Conservation (phyloP, 2,797 vertebrate genomes). For the Sphenopsis melanotis region DNA sequence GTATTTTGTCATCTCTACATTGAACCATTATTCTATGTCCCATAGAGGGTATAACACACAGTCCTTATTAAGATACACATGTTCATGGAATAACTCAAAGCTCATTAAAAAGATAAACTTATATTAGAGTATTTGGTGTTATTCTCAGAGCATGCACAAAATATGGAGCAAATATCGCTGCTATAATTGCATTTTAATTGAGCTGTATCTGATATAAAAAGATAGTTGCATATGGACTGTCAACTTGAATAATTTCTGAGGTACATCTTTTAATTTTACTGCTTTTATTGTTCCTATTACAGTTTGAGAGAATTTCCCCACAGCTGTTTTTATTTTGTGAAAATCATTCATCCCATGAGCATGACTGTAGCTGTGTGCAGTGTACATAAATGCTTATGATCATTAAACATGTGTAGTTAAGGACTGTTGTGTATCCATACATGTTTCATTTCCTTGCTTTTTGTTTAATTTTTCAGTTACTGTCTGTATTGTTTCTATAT, state of each 20-base stretch:
- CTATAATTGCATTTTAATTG: constrained; percentile 70
- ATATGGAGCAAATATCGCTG: constrained; percentile 48
- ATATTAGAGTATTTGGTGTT: background rate
- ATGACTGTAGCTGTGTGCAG: constrained; percentile 60
- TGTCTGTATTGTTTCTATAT: constrained; percentile 46
- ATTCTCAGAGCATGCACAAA: constrained; percentile 54
- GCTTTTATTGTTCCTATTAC: constrained; percentile 73
- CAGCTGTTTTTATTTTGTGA: constrained; percentile 76
- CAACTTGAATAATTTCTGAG: constrained; percentile 69
- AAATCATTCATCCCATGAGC: constrained; percentile 74
- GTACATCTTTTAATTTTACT: constrained; percentile 74
- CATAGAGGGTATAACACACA: constrained; percentile 40
- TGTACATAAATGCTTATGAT: constrained; percentile 72
- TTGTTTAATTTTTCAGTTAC: constrained; percentile 62
- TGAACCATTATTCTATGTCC: constrained; percentile 38
- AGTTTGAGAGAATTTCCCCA: constrained; percentile 71
- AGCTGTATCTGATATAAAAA: constrained; percentile 51
- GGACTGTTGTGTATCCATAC: constrained; percentile 59
- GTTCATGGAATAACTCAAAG: constrained; percentile 28
- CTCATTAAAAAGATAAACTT: constrained; percentile 62
- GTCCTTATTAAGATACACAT: constrained; percentile 34
- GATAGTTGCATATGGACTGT: constrained; percentile 50
- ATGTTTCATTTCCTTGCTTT: constrained; percentile 49
- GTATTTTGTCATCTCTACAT: constrained; percentile 31
- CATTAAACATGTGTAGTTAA: constrained; percentile 77